These are phyloP conservation scores for Drosophila ironensis DNA, from an alignment of 1,140 invertebrate genomes.

Conservation along the genomic window DNA sequence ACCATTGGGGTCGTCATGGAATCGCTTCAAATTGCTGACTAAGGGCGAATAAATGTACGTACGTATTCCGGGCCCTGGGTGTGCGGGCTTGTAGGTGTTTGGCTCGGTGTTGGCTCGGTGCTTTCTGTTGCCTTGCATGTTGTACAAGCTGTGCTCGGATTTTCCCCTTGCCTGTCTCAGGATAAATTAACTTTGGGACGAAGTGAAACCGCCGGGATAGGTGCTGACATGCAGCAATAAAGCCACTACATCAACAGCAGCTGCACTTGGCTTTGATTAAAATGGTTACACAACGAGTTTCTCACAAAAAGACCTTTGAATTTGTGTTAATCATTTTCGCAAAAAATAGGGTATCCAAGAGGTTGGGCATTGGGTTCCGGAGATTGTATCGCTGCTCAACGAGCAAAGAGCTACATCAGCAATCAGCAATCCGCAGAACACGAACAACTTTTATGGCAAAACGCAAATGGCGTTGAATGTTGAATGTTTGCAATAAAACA, in stretches of 20 bases:
- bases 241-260: background rate
- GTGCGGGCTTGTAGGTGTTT: constrained; percentile 6
- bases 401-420: constrained; percentile 34
- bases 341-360: constrained; percentile 26
- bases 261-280: no score
- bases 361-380: constrained; percentile 37
- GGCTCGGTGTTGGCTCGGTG: constrained; percentile 15
- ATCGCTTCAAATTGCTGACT: constrained; percentile 51
- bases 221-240: constrained; percentile 14
- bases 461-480: constrained; percentile 73
- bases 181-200: constrained; percentile 33
- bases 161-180: constrained; percentile 10
- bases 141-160: constrained; percentile 39
- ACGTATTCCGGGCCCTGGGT: background rate
- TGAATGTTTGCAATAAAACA: constrained; percentile 74
- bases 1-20: constrained; percentile 64
- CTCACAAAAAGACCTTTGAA: no score
- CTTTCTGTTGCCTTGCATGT: constrained; percentile 46
- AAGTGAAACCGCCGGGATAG: background rate
- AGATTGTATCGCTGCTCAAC: constrained; percentile 61
- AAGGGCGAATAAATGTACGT: constrained; percentile 3
- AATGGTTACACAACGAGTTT: no score
- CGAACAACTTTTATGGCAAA: constrained; percentile 58
- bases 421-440: constrained; percentile 35
- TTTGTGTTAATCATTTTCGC: no score